Conservation (phyloP, 2,113 vertebrate genomes). For the Apteryx mantelli region DNA sequence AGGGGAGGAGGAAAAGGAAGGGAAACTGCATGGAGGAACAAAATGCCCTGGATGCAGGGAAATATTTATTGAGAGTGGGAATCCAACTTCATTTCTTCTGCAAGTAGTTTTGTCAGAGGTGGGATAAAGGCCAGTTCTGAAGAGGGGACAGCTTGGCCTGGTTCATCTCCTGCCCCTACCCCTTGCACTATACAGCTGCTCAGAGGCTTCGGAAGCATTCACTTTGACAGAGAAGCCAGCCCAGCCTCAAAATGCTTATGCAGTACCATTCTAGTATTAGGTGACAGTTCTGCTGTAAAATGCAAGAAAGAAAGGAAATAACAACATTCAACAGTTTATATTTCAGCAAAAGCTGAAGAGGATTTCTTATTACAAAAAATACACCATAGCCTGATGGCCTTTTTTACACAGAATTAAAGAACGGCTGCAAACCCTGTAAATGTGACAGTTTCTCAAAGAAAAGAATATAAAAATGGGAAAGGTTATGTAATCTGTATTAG, state of each 20-base stretch:
- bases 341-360: background rate
- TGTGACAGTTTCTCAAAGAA: background rate
- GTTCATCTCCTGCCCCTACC: rapidly evolving
- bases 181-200: background rate
- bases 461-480: background rate
- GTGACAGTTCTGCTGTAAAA: background rate
- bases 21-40: background rate
- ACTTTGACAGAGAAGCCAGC: background rate
- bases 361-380: background rate
- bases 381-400: background rate
- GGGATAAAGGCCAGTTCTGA: background rate
- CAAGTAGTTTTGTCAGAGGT: background rate
- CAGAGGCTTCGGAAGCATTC: background rate
- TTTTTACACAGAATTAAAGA: background rate
- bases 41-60: background rate
- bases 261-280: background rate
- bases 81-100: background rate
- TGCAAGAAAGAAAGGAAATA: background rate
- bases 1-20: background rate
- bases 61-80: background rate
- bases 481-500: background rate
- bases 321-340: background rate
- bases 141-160: rapidly evolving
- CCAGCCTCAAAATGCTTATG: background rate
- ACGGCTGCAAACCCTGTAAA: background rate